Evolutionary conservation across 2,888 invertebrate species (phyloP), one percentile per base, ranked within the genome.

Genomic region (Drepanosiphum platanoidis): DNA sequence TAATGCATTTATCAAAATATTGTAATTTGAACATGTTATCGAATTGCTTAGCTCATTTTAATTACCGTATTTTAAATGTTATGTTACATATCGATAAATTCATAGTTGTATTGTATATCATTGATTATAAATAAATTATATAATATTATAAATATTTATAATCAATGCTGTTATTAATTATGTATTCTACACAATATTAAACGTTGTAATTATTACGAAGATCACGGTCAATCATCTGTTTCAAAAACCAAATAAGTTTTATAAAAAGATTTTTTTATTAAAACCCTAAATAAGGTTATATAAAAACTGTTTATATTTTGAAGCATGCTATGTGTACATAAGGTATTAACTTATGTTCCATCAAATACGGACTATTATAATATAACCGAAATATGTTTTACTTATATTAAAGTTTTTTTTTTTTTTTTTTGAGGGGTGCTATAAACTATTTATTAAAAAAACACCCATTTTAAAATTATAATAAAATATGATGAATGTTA

Each of bases 391-490:
- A 58, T 70, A 80, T 27, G 70, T 80, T 70, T 80, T 58, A 80
- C 80, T 70, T 70, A 36, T 80, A 80, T 80, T 80, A 80, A 58
- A 70, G 52, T 70, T 80, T 68, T 52, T 79, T 32, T 30, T n/a
- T 70, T 32, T 7, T 80, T 68, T 52, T 79, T 32, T 30, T n/a
- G 52, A 22, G 8, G 11, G 22, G 2, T 18, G 13, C 34, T 58
- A 80, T 80, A 52, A 79, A 34, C 46, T 79, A 68, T 79, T 70
- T 80, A 80, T 70, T 80, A 70, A 70, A 79, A 79, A 80, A 70
- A 70, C 70, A 80, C 80, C 80, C 80, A 80, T 80, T 80, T 70
- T 70, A 18, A 70, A 70, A 70, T 80, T 71, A 61, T 71, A 81
- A 71, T 81, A 58, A 71, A 81, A 58, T 39, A 71, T 71, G 58